These are phyloP conservation scores for Chymomyza costata DNA, from an alignment of 1,140 invertebrate species.

Conservation along the genomic window DNA sequence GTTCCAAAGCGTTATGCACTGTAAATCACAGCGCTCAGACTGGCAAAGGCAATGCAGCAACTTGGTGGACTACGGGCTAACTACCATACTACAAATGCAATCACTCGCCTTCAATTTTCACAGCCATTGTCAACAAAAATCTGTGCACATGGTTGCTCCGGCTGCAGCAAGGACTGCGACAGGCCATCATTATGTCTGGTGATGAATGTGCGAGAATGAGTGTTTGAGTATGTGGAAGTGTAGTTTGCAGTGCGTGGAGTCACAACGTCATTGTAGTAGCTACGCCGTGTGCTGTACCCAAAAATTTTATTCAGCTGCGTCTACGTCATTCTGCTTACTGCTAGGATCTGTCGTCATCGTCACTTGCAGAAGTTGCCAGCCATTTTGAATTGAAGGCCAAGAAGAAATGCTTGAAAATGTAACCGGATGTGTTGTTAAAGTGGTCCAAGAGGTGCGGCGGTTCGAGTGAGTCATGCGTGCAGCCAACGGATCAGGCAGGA, in stretches of 20 bases:
- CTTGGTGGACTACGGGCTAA: slow-evolving; percentile 14
- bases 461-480: too few species aligned
- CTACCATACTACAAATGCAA: too few species aligned
- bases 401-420: slow-evolving; percentile 19
- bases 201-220: slow-evolving; percentile 43
- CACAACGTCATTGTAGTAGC: slow-evolving; percentile 57
- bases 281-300: too few species aligned
- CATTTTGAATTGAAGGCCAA: slow-evolving; percentile 56
- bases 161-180: slow-evolving; percentile 27
- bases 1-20: slow-evolving; percentile 2
- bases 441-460: too few species aligned
- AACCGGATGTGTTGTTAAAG: too few species aligned
- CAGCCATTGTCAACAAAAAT: slow-evolving; percentile 72
- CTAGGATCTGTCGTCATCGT: slow-evolving; percentile 60
- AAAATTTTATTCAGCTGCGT: slow-evolving; percentile 38
- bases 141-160: slow-evolving; percentile 44
- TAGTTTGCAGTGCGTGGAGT: slow-evolving; percentile 30
- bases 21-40: slow-evolving; percentile 31
- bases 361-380: slow-evolving; percentile 69
- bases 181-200: slow-evolving; percentile 54
- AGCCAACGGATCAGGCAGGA: too few species aligned
- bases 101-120: slow-evolving; percentile 72
- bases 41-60: background rate
- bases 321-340: too few species aligned
- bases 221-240: background rate